Conservation (phyloP, 2,113 vertebrate species). For the Oreotragus oreotragus region DNA sequence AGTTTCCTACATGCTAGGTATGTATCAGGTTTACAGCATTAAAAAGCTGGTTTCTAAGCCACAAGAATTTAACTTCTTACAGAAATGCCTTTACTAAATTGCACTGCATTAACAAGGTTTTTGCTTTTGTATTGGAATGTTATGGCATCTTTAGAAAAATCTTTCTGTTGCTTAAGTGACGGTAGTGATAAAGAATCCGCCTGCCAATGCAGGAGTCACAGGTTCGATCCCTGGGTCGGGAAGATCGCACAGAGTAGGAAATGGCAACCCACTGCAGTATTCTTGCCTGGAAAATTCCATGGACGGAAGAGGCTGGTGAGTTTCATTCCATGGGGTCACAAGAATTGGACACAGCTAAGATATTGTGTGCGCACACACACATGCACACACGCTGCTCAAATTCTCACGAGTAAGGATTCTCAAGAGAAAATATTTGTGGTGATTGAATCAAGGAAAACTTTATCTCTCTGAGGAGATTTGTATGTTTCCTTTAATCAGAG, state of each 20-base stretch:
- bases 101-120: not conserved
- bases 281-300: not conserved
- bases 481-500: not conserved
- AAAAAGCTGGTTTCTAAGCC: not conserved
- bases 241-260: accelerated
- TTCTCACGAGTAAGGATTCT: not conserved
- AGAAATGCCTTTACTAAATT: not conserved
- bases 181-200: not conserved
- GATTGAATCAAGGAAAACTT: not conserved
- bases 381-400: not conserved
- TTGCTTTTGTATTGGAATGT: not conserved
- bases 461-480: not conserved
- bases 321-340: not conserved
- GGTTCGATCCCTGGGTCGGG: not conserved
- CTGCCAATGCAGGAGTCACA: not conserved
- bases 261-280: not conserved
- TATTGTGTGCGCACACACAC: not conserved
- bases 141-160: not conserved
- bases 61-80: not conserved
- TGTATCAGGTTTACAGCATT: not conserved
- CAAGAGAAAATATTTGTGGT: not conserved
- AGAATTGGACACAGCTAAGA: not conserved
- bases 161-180: not conserved
- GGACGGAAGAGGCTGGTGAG: not conserved
- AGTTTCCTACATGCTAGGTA: not conserved